Conservation (phyloP, 2,113 vertebrate species). For the Jaculus jaculus region DNA sequence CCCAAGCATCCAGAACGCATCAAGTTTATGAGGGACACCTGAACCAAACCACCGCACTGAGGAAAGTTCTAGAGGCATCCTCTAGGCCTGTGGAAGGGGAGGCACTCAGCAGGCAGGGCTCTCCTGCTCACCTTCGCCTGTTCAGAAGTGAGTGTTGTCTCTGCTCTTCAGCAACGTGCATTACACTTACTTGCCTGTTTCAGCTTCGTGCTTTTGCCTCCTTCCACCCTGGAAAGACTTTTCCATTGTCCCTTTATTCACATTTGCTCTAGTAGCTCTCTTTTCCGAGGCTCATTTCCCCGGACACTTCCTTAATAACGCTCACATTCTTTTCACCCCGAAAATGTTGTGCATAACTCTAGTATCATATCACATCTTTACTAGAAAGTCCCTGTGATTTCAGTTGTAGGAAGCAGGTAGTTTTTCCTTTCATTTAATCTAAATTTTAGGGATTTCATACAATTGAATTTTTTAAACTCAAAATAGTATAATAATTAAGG, state of each 20-base stretch:
- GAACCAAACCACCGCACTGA: no score
- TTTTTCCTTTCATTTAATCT: background rate
- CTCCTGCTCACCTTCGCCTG: no score
- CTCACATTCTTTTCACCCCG: background rate
- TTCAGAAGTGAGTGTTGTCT: background rate
- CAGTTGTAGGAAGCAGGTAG: background rate
- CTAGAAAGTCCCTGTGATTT: background rate
- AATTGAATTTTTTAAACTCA: slow-evolving; percentile 7
- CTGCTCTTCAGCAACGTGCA: background rate
- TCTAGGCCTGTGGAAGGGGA: background rate
- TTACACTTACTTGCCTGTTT: background rate
- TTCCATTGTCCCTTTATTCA: background rate
- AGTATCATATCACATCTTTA: background rate
- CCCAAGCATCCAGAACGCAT: no score
- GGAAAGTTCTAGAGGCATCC: background rate
- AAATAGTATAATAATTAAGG: background rate
- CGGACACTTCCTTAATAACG: background rate
- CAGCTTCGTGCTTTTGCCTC: background rate
- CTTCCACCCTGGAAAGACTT: background rate
- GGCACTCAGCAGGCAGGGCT: background rate
- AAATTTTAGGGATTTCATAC: background rate
- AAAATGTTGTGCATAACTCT: background rate
- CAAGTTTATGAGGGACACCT: no score
- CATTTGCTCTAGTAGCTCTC: no score
- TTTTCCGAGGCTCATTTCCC: background rate